Conservation (phyloP, 2,888 invertebrate species). For the Conops quadrifasciatus region DNA sequence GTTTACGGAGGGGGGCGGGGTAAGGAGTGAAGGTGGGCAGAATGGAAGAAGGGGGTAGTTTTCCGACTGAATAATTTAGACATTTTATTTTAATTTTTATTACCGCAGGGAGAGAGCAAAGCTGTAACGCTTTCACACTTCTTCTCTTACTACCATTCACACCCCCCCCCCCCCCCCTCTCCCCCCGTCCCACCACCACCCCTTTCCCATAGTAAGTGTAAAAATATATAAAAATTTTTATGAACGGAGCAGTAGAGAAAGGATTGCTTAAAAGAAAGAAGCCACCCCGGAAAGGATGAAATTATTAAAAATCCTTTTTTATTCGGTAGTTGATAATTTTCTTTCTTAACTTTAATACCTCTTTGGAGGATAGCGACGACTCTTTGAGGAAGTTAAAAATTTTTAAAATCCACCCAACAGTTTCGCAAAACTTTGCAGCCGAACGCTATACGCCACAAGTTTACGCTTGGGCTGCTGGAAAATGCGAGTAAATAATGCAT, state of each 20-base stretch:
- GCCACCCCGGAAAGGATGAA: too few relatives aligned
- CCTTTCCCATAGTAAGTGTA: not conserved
- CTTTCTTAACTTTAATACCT: too few relatives aligned
- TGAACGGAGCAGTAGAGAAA: too few relatives aligned
- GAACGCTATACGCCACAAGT: not conserved
- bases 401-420: too few relatives aligned
- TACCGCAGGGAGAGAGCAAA: conserved; percentile 16
- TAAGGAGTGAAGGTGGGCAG: not conserved
- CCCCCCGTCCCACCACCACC: not conserved
- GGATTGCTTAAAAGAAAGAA: too few relatives aligned
- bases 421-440: conserved; percentile 20
- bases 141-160: not conserved
- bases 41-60: not conserved
- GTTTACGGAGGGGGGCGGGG: not conserved
- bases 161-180: not conserved
- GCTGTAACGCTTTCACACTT: not conserved
- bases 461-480: not conserved
- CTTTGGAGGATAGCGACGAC: not conserved
- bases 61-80: not conserved
- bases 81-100: conserved; percentile 27
- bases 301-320: too few relatives aligned
- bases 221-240: too few relatives aligned
- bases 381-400: conserved; percentile 4
- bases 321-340: too few relatives aligned
- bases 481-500: not conserved